phyloP scores from a whole-genome alignment of 2,888 invertebrate genomes.

The Fragum fragum region DNA sequence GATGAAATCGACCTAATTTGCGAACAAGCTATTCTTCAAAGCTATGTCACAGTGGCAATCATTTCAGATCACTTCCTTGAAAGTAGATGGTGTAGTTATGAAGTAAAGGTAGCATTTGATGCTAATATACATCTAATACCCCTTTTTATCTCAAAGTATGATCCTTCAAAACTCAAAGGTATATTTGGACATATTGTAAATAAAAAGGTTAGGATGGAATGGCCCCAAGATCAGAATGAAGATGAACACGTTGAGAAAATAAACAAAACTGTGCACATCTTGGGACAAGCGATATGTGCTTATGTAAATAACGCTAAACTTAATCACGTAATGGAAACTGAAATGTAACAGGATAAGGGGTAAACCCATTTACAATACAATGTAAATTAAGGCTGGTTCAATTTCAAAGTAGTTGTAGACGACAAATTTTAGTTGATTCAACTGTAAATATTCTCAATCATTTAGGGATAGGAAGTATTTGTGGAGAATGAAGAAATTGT shows the following conservation, averaged over 20 bases:
- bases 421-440: too few relatives aligned
- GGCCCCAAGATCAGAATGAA: not conserved
- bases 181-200: not conserved
- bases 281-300: constrained; percentile 16
- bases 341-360: too few relatives aligned
- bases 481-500: too few relatives aligned
- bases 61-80: not conserved
- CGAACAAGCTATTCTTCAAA: constrained; percentile 14
- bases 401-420: too few relatives aligned
- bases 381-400: too few relatives aligned
- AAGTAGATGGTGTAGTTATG: constrained; percentile 15
- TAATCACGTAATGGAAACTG: too few relatives aligned
- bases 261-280: not conserved
- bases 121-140: not conserved
- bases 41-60: constrained; percentile 9
- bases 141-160: not conserved
- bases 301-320: too few relatives aligned
- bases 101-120: not conserved
- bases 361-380: too few relatives aligned
- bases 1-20: not conserved
- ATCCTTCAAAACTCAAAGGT: not conserved
- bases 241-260: not conserved
- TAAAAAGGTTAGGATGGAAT: constrained; percentile 5
- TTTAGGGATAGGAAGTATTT: too few relatives aligned
- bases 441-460: too few relatives aligned